phyloP scores from a whole-genome alignment of 2,888 invertebrate species.

The Pyrrhosoma nymphula region DNA sequence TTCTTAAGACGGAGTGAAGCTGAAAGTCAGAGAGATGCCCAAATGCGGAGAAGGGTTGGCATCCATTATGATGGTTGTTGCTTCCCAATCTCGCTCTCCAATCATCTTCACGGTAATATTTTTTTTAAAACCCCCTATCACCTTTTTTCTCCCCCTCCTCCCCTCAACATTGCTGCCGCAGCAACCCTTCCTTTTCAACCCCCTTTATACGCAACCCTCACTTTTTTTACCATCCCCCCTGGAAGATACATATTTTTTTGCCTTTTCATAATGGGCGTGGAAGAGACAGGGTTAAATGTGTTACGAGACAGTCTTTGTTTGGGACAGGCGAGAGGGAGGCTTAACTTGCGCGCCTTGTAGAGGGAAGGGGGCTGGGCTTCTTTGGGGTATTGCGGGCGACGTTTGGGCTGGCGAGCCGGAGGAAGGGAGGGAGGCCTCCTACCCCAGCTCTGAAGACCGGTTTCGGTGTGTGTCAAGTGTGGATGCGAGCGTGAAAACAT shows the following conservation, averaged over 20 bases:
- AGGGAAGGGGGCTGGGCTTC: not conserved
- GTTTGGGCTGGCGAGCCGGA: not conserved
- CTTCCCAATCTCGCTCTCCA: not conserved
- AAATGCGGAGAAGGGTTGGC: not conserved
- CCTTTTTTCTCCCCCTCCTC: not conserved
- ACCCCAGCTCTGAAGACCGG: not conserved
- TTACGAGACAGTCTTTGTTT: slow-evolving; percentile 39
- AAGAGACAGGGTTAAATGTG: slow-evolving; percentile 27
- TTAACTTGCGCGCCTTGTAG: not conserved
- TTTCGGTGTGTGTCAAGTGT: slow-evolving; percentile 32
- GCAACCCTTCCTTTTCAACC: slow-evolving; percentile 8
- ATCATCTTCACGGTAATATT: not conserved
- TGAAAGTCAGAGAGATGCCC: not conserved
- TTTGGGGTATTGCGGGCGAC: not conserved
- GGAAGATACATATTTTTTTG: not conserved
- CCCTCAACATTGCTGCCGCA: not conserved
- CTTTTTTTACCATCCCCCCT: not conserved
- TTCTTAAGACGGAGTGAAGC: not conserved
- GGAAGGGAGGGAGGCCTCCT: too few species aligned
- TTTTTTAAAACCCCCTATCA: not conserved
- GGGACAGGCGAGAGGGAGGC: not conserved
- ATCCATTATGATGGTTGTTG: not conserved
- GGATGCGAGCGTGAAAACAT: slow-evolving; percentile 26
- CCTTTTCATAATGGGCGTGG: not conserved
- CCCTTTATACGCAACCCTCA: not conserved